Percentiles rank a stretch among this genome's conserved stretches.
Conservation (phyloP, 1,140 invertebrate genomes). For the Portunus trituberculatus region DNA sequence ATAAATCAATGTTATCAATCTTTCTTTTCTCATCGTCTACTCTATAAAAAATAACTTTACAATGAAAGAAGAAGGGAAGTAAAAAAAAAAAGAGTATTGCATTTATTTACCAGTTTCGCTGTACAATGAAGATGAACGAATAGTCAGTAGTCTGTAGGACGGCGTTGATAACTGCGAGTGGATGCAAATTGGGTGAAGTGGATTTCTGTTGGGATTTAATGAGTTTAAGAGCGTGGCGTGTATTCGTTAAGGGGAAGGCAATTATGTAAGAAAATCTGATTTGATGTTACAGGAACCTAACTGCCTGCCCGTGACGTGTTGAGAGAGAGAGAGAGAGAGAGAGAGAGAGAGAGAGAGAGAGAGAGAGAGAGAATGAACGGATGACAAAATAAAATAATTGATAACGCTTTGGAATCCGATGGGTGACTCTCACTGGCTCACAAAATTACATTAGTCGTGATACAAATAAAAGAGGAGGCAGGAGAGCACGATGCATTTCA, state of each 20-base stretch:
- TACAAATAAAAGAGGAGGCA: neutral
- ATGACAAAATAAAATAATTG: neutral
- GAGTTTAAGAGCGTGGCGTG: neutral
- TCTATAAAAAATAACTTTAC: no score
- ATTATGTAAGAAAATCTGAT: neutral
- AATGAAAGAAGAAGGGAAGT: no score
- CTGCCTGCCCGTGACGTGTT: neutral
- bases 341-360: slow-evolving; percentile 20
- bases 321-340: slow-evolving; percentile 20
- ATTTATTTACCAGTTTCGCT: no score
- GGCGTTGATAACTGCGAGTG: neutral
- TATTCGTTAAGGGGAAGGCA: neutral
- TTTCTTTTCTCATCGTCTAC: no score
- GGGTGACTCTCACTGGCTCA: neutral
- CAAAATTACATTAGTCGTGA: neutral
- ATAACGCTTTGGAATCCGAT: neutral
- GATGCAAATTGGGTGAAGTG: neutral
- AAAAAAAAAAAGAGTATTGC: no score
- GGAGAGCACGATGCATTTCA: neutral
- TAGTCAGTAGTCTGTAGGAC: no score
- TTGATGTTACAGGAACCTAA: no score
- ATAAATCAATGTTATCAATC: no score
- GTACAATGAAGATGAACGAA: no score
- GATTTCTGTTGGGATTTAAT: neutral
- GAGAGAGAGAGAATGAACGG: neutral